Base-by-base conservation (phyloP, 2,797 vertebrate species). In the Acanthornis magna region DNA sequence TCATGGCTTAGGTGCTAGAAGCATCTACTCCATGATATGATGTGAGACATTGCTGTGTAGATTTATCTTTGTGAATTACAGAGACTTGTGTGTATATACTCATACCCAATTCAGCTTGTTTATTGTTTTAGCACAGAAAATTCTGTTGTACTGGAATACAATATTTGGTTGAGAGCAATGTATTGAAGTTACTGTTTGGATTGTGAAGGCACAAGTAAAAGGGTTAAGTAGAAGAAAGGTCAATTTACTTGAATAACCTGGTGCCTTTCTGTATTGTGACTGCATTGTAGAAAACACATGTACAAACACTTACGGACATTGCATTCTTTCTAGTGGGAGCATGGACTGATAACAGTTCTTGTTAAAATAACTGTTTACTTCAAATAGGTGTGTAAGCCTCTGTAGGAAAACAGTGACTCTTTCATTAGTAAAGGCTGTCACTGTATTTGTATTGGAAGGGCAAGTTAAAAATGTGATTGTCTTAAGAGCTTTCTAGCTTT, bases 241-340 rank as follows among this genome's bases (percentile, higher is more conserved):
- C 66, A 76, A 58, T 90, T 91, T 96, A 92, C 95, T 96, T 96
- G 90, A 95, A 95, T 86, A 96, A 96, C 65, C 79, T 48, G 55
- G 91, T 96, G 91, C 95, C 95, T 97, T 96, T 94, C n/a, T 48
- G 18, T 93, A 60, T 72, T 88, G 92, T 79, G 23, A 75, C 70
- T 89, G 66, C 48, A 36, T 88, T 93, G 73, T 81, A 92, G 66
- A 92, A 96, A 92, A 91, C 47, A n/a, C 55, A 22, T 70, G 26
- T 88, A 83, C 71, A 82, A 86, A 81, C 34, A 72, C 58, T 48
- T 27, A 47, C 85, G 34, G 84, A 77, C 25, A 13, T 60, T 74
- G 26, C 67, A 45, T 81, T 91, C 47, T 89, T 95, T 84, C 58
- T 81, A 23, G n/a, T 32, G 34, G 34, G 45, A 95, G 83, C 30